Evolutionary conservation across 2,797 vertebrate genomes (phyloP), one percentile per base, ranked within the genome.

Genomic region (Pygocentrus nattereri): DNA sequence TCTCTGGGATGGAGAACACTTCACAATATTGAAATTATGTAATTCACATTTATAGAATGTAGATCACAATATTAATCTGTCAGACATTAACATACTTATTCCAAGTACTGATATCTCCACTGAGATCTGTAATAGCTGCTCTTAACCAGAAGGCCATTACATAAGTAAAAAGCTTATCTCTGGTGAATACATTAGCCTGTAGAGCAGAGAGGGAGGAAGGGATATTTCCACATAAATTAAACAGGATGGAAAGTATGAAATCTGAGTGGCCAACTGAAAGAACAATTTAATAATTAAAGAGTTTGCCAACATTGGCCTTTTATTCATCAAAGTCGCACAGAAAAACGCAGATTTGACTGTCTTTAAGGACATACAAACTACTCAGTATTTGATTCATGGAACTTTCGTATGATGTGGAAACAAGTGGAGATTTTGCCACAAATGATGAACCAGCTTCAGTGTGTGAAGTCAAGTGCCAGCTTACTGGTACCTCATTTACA

Each of bases 111-210:
- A 50, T 69, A 76, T 75, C 27, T 70, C 52, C 13, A 38, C 19
- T 52, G 54, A 81, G 18, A 11, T 80, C 69, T 74, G 31, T 54
- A 25, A 74, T 47, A 56, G 49, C 31, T 41, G 23, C 21, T 52
- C 21, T 65, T 44, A 50, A 52, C 44, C 62, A 80, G 34, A n/a
- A 80, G 70, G 54, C 61, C 34, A 74, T 74, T 80, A 79, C 58
- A 79, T 69, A 44, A 76, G 54, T 76, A 50, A 49, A 81, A 81
- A 41, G 64, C 64, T 50, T 68, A 74, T 76, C 52, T 61, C 52
- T 74, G 50, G 61, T 59, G 61, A 74, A 80, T 59, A 59, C 71
- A 68, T 47, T 49, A 75, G 41, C 73, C 16, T 18, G 27, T 21
- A 18, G 38, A 49, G 78, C 31, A 38, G 21, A 52, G 65, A 38